Percentiles rank a stretch among this genome's conserved stretches.
Conservation (phyloP, 2,888 invertebrate species). For the Ephialtes manifestator region DNA sequence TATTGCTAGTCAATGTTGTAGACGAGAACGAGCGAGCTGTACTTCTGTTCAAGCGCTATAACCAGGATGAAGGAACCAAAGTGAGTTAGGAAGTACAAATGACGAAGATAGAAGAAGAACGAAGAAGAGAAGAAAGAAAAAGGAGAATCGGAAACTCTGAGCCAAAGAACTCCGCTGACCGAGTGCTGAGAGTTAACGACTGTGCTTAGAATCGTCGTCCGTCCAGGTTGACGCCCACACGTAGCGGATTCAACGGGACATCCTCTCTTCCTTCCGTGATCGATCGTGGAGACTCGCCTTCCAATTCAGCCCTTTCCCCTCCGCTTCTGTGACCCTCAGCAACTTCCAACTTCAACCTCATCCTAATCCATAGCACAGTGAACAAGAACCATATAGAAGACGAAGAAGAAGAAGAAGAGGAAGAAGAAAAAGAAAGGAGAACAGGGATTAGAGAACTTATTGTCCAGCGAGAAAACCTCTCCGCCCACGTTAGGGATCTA, state of each 20-base stretch:
- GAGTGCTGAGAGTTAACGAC: constrained; percentile 79
- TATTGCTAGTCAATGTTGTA: constrained; percentile 64
- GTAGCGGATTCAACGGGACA: constrained; percentile 81
- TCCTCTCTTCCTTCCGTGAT: constrained; percentile 83
- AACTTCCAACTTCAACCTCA: constrained; percentile 35
- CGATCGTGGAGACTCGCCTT: constrained; percentile 74
- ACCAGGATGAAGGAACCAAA: constrained; percentile 34
- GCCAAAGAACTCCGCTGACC: constrained; percentile 84
- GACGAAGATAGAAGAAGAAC: constrained; percentile 41
- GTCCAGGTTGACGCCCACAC: constrained; percentile 78
- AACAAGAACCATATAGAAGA: background rate
- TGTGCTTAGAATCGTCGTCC: constrained; percentile 71
- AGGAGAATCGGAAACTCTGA: constrained; percentile 65
- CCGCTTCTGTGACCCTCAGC: constrained; percentile 6
- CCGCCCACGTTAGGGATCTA: constrained; percentile 55
- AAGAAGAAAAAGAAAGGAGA: background rate
- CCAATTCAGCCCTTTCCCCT: background rate
- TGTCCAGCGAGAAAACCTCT: constrained; percentile 49
- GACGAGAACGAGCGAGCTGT: constrained; percentile 43
- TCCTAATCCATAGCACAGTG: constrained; percentile 36
- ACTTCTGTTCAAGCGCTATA: constrained; percentile 18
- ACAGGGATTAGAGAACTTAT: constrained; percentile 54
- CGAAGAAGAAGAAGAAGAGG: constrained; percentile 7
- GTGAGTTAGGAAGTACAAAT: constrained; percentile 38
- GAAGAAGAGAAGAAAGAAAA: constrained; percentile 44